Evolutionary conservation across 2,888 invertebrate genomes (phyloP), one percentile per base, ranked within the genome.

Genomic region (Erynnis tages): DNA sequence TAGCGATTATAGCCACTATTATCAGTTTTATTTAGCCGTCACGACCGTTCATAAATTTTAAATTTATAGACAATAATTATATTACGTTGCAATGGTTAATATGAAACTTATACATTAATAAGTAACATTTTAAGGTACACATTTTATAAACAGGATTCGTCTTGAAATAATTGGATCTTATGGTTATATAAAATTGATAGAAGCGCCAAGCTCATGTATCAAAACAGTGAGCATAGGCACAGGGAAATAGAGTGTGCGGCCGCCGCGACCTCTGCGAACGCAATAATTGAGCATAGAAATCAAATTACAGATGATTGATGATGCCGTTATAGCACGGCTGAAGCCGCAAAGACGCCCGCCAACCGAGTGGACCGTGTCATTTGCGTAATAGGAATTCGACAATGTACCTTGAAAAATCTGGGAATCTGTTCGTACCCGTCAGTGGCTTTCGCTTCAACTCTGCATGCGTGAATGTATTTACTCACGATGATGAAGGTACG

Each of bases 231-330:
- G 66, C 67, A 66, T 62, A 58, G 68, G 68, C 69, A 76, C 71
- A 66, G 74, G 76, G 75, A 77, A 82, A 71, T 71, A 66, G 71
- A 76, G 76, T 75, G 73, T 60, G 60, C 73, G 72, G 70, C 76
- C 70, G 73, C 63, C 65, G 67, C 85, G 87, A 87, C 82, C 86
- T 85, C 84, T 77, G 82, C 80, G 81, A 80, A 86, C 83, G 85
- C 80, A 88, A 88, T 89, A 89, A 89, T 88, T 89, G 89, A 87
- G 85, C 84, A 86, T 87, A 88, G 87, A 88, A 89, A 89, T 88
- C 88, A 87, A 88, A 89, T 89, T 87, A 88, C 81, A 80, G 85
- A 87, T 82, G 88, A 89, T 89, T 87, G 88, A 88, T 82, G 85
- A 86, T 87, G 76, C 88, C 88, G 89, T 88, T 89, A 86, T 77